A percentile compares a stretch with the other conserved stretches of the same genome.
phyloP scores from a whole-genome alignment of 2,113 vertebrate species.

The Acinonyx jubatus region DNA sequence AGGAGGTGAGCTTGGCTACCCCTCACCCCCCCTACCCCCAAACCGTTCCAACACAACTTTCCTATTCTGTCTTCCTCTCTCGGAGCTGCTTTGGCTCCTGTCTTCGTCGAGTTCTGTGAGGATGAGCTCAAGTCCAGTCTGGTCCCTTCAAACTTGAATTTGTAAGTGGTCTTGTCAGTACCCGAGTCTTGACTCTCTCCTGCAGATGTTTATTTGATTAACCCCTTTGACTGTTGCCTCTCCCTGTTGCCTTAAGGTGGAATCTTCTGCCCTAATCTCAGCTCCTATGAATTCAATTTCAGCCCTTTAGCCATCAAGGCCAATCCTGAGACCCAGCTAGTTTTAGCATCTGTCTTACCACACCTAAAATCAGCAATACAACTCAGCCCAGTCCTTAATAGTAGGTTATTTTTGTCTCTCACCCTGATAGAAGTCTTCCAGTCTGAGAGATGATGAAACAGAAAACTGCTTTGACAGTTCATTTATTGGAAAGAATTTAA shows the following conservation, averaged over 20 bases:
- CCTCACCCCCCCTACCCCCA: too few species aligned
- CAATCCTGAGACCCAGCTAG: background rate
- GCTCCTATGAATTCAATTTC: slow-evolving; percentile 22
- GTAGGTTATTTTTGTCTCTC: background rate
- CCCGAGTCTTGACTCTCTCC: background rate
- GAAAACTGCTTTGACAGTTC: background rate
- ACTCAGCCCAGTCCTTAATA: background rate
- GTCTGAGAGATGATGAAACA: background rate
- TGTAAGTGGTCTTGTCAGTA: slow-evolving; percentile 32
- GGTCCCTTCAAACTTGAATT: slow-evolving; percentile 52
- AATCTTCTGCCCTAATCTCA: slow-evolving; percentile 4
- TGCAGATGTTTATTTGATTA: slow-evolving; percentile 58
- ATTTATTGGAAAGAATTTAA: slow-evolving; percentile 43
- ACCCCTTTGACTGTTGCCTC: background rate
- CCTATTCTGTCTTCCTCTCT: background rate
- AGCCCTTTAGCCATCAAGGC: background rate
- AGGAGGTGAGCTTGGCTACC: background rate
- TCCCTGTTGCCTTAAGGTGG: background rate
- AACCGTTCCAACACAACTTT: rapidly evolving
- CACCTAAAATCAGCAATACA: background rate
- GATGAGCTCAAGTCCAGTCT: background rate
- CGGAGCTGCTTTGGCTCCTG: background rate
- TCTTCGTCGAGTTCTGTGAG: background rate
- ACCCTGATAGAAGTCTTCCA: background rate
- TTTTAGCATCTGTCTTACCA: background rate